A percentile compares a stretch with the other conserved stretches of the same genome.
Conservation (phyloP, 2,113 vertebrate species). For the Shinisaurus crocodilurus region DNA sequence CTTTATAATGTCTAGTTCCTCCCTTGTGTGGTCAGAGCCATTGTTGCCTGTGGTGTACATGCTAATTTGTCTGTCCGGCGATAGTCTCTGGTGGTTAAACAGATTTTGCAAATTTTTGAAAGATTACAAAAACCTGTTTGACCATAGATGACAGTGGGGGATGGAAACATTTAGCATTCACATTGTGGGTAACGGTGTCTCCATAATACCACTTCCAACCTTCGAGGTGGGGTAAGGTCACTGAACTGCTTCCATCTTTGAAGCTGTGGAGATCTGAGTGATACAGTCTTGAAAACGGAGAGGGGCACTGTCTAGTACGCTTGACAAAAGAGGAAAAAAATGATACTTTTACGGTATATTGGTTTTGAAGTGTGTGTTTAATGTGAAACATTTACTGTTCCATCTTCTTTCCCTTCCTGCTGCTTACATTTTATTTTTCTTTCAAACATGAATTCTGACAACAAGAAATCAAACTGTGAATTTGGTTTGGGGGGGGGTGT, state of each 20-base stretch:
- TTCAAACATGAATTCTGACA: slow-evolving; percentile 55
- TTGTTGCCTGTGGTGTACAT: neutral
- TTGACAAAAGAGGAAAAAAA: neutral
- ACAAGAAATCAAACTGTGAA: slow-evolving; percentile 62
- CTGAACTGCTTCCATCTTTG: too few relatives aligned
- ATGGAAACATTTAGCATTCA: neutral
- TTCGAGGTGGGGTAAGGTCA: neutral
- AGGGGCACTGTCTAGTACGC: neutral
- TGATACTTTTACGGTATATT: neutral
- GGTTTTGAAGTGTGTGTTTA: slow-evolving; percentile 48
- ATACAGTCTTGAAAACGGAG: neutral
- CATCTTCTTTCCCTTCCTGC: neutral
- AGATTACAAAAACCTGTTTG: neutral
- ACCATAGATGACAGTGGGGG: neutral
- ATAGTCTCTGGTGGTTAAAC: neutral
- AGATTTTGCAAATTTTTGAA: neutral
- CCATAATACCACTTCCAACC: neutral
- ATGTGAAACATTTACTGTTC: slow-evolving; percentile 16
- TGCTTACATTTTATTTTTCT: slow-evolving; percentile 45
- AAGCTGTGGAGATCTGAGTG: neutral
- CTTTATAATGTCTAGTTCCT: neutral
- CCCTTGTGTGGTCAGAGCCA: neutral
- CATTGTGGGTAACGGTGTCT: too few relatives aligned
- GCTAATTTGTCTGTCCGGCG: neutral
- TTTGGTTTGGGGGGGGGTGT: slow-evolving; percentile 53